Percentiles rank a stretch among this genome's conserved stretches.
Conservation (phyloP, 92 coral and sea anemone genomes). For the Desmophyllum pertusum region DNA sequence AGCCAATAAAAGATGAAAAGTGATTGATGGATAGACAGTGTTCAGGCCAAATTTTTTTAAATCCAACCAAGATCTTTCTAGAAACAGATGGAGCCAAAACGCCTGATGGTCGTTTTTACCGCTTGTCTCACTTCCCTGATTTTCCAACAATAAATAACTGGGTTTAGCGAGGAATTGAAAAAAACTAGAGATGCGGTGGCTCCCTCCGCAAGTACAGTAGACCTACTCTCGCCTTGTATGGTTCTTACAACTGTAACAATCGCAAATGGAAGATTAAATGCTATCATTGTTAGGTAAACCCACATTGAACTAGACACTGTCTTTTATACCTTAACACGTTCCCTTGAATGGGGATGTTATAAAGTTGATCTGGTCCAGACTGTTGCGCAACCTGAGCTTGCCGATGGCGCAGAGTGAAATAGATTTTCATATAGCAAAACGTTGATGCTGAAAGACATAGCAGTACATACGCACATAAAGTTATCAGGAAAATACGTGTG, state of each 20-base stretch:
- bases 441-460: slow-evolving; percentile 12
- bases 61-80: neutral
- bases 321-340: neutral
- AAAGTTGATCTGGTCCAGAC: neutral
- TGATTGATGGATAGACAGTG: neutral
- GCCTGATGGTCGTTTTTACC: neutral
- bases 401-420: neutral
- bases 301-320: slow-evolving; percentile 19
- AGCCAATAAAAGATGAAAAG: neutral
- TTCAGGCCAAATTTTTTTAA: neutral
- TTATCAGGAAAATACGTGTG: neutral
- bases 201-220: neutral
- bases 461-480: neutral
- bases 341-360: no score
- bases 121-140: slow-evolving; percentile 31
- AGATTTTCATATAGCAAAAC: slow-evolving; percentile 12
- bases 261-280: slow-evolving; percentile 6
- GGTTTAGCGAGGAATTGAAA: slow-evolving; percentile 31
- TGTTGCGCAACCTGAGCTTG: neutral
- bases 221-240: neutral
- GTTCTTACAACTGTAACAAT: neutral
- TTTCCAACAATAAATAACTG: slow-evolving; percentile 25
- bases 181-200: slow-evolving; percentile 11
- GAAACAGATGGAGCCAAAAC: neutral
- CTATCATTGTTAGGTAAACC: neutral